Conservation (phyloP, 2,888 invertebrate genomes). For the Xestia xanthographa region DNA sequence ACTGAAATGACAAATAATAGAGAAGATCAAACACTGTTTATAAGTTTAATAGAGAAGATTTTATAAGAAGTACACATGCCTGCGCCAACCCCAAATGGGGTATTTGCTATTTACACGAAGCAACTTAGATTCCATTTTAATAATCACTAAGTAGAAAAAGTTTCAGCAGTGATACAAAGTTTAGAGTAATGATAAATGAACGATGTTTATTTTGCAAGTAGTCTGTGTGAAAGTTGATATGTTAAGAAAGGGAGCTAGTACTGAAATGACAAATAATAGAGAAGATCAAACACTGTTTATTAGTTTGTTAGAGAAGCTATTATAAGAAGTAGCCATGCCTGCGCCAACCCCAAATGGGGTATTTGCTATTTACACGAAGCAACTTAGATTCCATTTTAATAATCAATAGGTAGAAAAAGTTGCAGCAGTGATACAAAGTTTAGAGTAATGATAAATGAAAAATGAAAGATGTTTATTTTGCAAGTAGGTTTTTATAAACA, state of each 20-base stretch:
- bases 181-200: too few relatives aligned
- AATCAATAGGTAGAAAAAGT: not conserved
- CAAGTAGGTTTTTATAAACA: too few relatives aligned
- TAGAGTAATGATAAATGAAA: too few relatives aligned
- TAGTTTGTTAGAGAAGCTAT: not conserved
- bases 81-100: not conserved
- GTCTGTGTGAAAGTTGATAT: too few relatives aligned
- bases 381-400: not conserved
- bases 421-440: not conserved
- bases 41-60: not conserved
- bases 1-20: too few relatives aligned
- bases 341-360: not conserved
- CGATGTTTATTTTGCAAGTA: too few relatives aligned
- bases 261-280: too few relatives aligned
- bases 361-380: not conserved
- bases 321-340: not conserved
- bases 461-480: too few relatives aligned
- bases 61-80: not conserved
- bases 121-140: not conserved
- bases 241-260: too few relatives aligned
- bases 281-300: too few relatives aligned
- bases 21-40: too few relatives aligned
- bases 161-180: not conserved
- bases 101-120: not conserved
- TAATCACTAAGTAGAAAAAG: not conserved